Conservation (phyloP, 2,797 vertebrate genomes). For the Phataginus tetradactyla region DNA sequence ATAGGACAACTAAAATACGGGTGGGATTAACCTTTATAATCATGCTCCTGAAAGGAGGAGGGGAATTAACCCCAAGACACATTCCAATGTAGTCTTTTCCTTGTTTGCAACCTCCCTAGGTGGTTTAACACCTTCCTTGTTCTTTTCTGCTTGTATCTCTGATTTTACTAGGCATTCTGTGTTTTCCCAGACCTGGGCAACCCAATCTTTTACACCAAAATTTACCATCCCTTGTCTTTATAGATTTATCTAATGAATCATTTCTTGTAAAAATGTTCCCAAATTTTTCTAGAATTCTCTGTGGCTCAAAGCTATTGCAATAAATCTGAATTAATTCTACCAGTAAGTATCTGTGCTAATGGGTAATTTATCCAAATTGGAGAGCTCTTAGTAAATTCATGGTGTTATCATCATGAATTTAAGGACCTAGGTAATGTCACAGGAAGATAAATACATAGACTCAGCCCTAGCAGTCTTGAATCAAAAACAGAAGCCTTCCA, state of each 20-base stretch:
- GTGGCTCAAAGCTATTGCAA: background rate
- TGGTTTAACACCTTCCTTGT: background rate
- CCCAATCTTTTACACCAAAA: background rate
- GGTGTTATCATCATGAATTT: background rate
- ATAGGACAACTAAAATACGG: slow-evolving; percentile 72
- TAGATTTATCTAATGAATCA: slow-evolving; percentile 10
- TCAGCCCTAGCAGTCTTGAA: background rate
- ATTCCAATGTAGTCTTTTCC: background rate
- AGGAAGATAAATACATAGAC: background rate
- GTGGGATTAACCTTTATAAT: slow-evolving; percentile 58
- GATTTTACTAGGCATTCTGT: background rate
- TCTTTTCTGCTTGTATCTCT: background rate
- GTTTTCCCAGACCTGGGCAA: background rate
- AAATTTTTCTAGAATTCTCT: slow-evolving; percentile 33
- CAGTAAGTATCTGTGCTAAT: slow-evolving; percentile 52
- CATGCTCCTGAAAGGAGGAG: background rate
- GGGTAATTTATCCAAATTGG: slow-evolving; percentile 59
- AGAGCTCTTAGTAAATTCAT: slow-evolving; percentile 17
- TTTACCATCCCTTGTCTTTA: background rate
- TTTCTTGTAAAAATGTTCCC: slow-evolving; percentile 41
- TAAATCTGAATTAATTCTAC: slow-evolving; percentile 55
- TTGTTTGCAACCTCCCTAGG: background rate
- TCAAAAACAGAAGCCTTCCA: background rate
- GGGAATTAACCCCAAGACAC: slow-evolving; percentile 38
- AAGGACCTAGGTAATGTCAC: background rate